phyloP scores from a whole-genome alignment of 2,113 vertebrate species.

The Odontophorus gujanensis region DNA sequence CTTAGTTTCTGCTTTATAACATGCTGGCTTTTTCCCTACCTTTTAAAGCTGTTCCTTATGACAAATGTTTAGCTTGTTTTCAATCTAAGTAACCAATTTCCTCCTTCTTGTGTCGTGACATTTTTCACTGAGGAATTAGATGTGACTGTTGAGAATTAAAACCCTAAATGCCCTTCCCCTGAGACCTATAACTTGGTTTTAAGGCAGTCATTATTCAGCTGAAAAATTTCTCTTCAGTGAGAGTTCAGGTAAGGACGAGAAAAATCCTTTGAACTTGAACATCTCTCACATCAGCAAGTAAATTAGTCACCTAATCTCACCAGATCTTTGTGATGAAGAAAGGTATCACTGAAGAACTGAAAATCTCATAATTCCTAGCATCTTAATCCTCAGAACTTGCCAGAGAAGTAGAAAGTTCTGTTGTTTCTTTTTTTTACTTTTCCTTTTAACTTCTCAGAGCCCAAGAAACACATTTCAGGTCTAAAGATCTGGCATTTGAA shows the following conservation, averaged over 20 bases:
- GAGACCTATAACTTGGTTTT: conserved; percentile 5
- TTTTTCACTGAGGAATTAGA: conserved; percentile 39
- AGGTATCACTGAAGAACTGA: neutral
- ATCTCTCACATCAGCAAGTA: conserved; percentile 45
- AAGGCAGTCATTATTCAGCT: neutral
- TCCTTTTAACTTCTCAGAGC: conserved; percentile 21
- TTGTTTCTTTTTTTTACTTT: neutral
- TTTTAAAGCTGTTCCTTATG: neutral
- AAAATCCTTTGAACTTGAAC: conserved; percentile 15
- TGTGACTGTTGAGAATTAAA: conserved; percentile 37
- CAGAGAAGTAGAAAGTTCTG: conserved; percentile 15
- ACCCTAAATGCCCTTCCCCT: neutral
- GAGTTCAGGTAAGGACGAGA: conserved; percentile 59
- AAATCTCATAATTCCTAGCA: neutral
- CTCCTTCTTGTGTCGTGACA: neutral
- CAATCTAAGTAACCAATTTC: neutral
- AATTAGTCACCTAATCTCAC: conserved; percentile 59
- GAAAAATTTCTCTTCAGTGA: conserved; percentile 5
- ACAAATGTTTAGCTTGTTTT: conserved; percentile 22
- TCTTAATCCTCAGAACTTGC: conserved; percentile 40
- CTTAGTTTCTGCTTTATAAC: neutral
- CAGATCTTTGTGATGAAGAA: conserved; percentile 35
- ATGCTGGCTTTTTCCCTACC: neutral
- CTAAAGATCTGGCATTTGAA: conserved; percentile 5
- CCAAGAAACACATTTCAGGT: neutral